Evolutionary conservation across 2,113 vertebrate species (phyloP).

Genomic region (Entomyzon cyanotis): DNA sequence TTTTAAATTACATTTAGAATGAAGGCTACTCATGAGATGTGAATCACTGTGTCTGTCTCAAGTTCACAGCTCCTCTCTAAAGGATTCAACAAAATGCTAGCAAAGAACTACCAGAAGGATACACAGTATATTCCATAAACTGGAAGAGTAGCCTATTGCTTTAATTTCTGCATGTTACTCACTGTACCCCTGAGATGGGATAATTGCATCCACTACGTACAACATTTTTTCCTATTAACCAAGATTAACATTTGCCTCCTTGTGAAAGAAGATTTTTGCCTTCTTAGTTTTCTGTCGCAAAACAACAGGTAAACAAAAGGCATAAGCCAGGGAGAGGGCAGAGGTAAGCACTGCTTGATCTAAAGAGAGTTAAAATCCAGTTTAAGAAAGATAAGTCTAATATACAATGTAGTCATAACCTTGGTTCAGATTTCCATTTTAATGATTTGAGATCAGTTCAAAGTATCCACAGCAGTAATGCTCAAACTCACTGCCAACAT

Average conservation of each 20-base stretch:
- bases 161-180: not conserved
- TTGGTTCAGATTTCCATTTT: not conserved
- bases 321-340: slow-evolving; percentile 8
- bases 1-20: not conserved
- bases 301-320: not conserved
- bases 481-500: slow-evolving; percentile 26
- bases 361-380: slow-evolving; percentile 26
- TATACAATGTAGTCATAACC: not conserved
- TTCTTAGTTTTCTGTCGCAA: slow-evolving; percentile 21
- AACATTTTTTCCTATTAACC: not conserved
- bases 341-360: slow-evolving; percentile 5
- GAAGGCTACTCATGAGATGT: not conserved
- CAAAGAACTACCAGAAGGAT: not conserved
- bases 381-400: slow-evolving; percentile 12
- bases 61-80: not conserved
- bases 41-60: not conserved
- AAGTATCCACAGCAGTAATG: not conserved
- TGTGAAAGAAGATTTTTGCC: not conserved
- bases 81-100: not conserved
- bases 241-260: slow-evolving; percentile 10
- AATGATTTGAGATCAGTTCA: slow-evolving; percentile 21
- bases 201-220: not conserved
- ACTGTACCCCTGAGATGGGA: not conserved
- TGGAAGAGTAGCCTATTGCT: not conserved
- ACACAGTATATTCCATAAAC: fast-evolving